Base-by-base conservation (phyloP, 2,888 invertebrate genomes). In the Hipparchia sbordonii region DNA sequence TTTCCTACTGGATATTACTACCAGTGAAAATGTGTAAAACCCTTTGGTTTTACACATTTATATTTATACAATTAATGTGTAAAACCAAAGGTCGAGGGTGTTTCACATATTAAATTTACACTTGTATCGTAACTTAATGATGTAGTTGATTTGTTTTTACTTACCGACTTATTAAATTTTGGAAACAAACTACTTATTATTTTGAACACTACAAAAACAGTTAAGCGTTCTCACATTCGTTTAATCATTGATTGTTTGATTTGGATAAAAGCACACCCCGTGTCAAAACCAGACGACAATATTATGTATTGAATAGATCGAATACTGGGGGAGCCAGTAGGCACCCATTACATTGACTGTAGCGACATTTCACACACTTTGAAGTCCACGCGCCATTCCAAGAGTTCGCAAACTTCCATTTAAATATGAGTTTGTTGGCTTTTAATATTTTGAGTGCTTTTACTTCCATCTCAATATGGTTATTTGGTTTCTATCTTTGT, bases 291-390 rank as follows among this genome's bases (percentile, higher is more conserved):
- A 62, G 59, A 33, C 33, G 1, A 62, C 1, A 8, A 62, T 45
- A 8, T 48, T 45, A 7, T 52, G 51, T 65, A 65, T 65, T 65
- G 65, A 65, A 65, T 52, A 52, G 52, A 65, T 65, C 52, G 65
- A 65, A 65, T 52, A 52, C 65, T 52, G 52, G 65, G 65, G 65
- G 51, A 51, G 33, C 33, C 59, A 23, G 59, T 12, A 0, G n/a
- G 46, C n/a, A 48, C 13, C 52, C 65, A 65, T 65, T 65, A 65
- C 33, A 52, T 65, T 52, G 65, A 65, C 52, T 65, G 51, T 12
- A 33, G 52, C 12, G 9, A 51, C 13, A n/a, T 51, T 51, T 63
- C 45, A 51, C 13, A 45, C 45, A 52, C 51, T 65, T 52, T 51
- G 33, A 52, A 23, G 65, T 52, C 13, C 65, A 65, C 65, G 52